Conservation (phyloP, 2,113 vertebrate genomes). For the Carlito syrichta region DNA sequence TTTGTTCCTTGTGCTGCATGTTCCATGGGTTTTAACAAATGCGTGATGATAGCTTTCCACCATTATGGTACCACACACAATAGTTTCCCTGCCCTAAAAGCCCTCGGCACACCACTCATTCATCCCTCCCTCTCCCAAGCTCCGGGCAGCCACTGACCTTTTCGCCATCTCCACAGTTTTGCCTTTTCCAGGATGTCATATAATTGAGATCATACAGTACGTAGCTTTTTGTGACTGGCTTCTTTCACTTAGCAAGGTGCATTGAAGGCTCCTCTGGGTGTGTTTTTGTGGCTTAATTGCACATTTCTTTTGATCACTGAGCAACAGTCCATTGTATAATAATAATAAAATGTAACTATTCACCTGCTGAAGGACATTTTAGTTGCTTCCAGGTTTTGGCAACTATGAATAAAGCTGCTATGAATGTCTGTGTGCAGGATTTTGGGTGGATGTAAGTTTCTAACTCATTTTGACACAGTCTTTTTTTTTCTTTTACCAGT, state of each 20-base stretch:
- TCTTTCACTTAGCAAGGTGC: not conserved
- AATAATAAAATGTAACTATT: not conserved
- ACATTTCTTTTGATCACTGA: no score
- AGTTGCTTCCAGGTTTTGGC: not conserved
- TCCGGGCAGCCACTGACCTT: not conserved
- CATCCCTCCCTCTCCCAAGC: not conserved
- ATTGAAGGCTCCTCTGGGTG: not conserved
- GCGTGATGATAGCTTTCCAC: not conserved
- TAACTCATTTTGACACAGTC: not conserved
- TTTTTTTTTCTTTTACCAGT: not conserved
- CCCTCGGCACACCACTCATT: no score
- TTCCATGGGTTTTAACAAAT: not conserved
- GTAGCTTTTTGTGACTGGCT: not conserved
- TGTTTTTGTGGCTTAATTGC: not conserved
- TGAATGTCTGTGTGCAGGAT: not conserved
- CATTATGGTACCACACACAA: accelerated
- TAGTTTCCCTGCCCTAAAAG: no score
- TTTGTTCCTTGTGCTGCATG: no score
- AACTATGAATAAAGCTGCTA: not conserved
- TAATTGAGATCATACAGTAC: not conserved
- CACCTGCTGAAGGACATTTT: not conserved
- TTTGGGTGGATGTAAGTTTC: not conserved
- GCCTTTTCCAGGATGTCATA: not conserved
- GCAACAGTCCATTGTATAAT: not conserved
- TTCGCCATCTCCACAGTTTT: not conserved